Evolutionary conservation across 2,797 vertebrate species (phyloP).

Genomic region (Oreochromis mossambicus): DNA sequence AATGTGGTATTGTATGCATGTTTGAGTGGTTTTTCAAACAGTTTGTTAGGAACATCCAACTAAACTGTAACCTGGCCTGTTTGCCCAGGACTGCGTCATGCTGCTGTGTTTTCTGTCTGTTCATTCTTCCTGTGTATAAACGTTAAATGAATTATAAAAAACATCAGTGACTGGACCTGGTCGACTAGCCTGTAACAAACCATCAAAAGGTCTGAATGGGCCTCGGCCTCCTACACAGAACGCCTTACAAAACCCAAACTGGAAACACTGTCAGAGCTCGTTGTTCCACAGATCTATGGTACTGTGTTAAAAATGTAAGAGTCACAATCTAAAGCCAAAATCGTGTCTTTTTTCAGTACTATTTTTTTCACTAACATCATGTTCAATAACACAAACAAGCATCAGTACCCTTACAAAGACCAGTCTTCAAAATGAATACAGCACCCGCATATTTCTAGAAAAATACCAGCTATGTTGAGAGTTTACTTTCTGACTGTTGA

Average conservation of each 20-base stretch:
- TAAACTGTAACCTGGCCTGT: neutral
- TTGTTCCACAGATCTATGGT: neutral
- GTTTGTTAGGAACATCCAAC: neutral
- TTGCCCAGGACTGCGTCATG: neutral
- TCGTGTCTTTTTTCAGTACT: neutral
- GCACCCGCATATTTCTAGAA: neutral
- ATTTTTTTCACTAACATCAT: neutral
- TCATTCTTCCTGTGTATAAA: neutral
- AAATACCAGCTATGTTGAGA: neutral
- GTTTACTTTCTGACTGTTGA: neutral
- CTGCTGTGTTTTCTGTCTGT: neutral
- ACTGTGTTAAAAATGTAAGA: neutral
- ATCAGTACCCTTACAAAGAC: neutral
- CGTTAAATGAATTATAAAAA: neutral
- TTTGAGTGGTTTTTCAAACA: neutral
- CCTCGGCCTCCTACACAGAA: neutral
- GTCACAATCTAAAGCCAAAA: neutral
- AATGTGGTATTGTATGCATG: neutral
- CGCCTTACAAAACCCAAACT: neutral
- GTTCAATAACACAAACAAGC: neutral
- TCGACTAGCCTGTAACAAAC: neutral
- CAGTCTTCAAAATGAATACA: neutral
- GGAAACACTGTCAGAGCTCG: neutral
- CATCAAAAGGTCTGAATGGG: neutral
- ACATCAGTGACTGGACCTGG: neutral